Conservation (phyloP, 1,140 invertebrate species). For the Zaprionus ghesquierei region DNA sequence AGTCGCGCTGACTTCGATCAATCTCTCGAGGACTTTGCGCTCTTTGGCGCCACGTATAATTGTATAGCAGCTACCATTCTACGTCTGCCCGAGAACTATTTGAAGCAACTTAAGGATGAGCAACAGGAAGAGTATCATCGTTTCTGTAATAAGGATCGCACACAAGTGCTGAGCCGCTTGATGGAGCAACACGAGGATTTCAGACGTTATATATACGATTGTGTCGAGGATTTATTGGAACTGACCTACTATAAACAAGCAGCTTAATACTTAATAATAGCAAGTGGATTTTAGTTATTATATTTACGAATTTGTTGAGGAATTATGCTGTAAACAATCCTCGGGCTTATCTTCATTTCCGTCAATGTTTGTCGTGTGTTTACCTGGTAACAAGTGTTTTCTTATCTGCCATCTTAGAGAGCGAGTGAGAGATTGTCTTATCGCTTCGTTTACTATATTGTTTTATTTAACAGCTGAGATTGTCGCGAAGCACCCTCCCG, state of each 20-base stretch:
- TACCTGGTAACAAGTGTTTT: conserved; percentile 37
- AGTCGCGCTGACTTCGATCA: conserved; percentile 47
- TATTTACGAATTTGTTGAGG: conserved; percentile 61
- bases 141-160: conserved; percentile 71
- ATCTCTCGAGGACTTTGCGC: conserved; percentile 58
- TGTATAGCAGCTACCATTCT: conserved; percentile 69
- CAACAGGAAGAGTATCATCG: conserved; percentile 58
- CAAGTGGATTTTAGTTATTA: conserved; percentile 50
- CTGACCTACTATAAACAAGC: conserved; percentile 58
- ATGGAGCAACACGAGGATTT: conserved; percentile 53
- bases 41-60: conserved; percentile 68
- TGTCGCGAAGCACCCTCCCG: not conserved
- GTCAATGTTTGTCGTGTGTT: not conserved
- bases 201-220: conserved; percentile 62
- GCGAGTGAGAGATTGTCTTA: conserved; percentile 29
- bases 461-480: conserved; percentile 4
- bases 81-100: conserved; percentile 62
- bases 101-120: conserved; percentile 59
- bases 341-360: not conserved
- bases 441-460: conserved; percentile 10
- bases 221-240: conserved; percentile 65
- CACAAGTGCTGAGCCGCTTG: conserved; percentile 39
- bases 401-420: conserved; percentile 28
- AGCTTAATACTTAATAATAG: conserved; percentile 45
- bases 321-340: conserved; percentile 49